Conservation (phyloP, 2,113 vertebrate species). For the Ciconia stormi region DNA sequence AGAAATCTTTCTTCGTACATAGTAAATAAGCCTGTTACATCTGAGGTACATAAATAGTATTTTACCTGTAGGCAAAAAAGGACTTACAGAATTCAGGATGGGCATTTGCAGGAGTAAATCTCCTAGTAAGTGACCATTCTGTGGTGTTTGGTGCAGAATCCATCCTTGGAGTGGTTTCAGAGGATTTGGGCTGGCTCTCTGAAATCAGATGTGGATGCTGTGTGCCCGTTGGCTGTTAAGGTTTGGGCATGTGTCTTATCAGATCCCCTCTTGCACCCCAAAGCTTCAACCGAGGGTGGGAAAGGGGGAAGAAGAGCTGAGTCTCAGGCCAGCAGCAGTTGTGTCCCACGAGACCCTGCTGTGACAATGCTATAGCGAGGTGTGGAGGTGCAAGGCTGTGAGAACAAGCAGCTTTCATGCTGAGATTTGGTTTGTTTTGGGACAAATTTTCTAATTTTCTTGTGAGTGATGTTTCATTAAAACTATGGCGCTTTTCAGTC, state of each 20-base stretch:
- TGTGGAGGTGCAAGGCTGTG: neutral
- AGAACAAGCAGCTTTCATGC: neutral
- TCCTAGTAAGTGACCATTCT: neutral
- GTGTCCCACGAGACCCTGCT: neutral
- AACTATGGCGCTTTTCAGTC: neutral
- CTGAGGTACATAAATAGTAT: neutral
- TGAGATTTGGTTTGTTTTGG: neutral
- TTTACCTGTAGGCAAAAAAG: neutral
- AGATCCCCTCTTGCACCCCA: neutral
- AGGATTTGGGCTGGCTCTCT: neutral
- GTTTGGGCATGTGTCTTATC: neutral
- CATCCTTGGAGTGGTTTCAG: neutral
- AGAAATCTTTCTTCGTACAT: neutral
- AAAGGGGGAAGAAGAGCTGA: neutral
- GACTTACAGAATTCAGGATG: neutral
- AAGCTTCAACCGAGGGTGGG: rapidly evolving
- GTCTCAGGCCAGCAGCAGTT: neutral
- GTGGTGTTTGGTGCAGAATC: neutral
- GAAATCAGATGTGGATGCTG: neutral
- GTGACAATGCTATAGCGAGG: rapidly evolving
- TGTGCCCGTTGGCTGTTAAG: neutral
- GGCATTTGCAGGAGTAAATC: neutral
- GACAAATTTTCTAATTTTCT: neutral
- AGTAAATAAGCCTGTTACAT: neutral
- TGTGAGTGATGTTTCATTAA: neutral